Evolutionary conservation across 2,888 invertebrate genomes (phyloP), one percentile per base, ranked within the genome.

Genomic region (Drosophila fulvimacula): DNA sequence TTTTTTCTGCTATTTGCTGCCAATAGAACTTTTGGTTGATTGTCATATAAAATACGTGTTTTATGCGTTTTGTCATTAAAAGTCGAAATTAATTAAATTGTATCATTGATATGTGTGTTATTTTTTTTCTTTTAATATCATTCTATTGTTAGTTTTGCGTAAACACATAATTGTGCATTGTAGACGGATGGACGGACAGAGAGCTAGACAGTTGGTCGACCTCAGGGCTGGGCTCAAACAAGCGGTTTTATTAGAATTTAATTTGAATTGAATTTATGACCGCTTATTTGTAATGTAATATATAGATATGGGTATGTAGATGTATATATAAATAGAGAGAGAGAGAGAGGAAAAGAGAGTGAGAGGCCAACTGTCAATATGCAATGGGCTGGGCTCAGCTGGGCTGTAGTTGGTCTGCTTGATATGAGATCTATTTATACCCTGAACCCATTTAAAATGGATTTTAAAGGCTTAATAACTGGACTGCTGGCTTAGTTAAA

Each of bases 61-160:
- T 34, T 34, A 11, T 30, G 60, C 42, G 24, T 19, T 36, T 57
- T 64, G 64, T 71, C 60, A 60, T 72, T 72, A 68, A 73, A 69
- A 63, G 77, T 73, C 67, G 57, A 85, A 88, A 67, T 76, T 76
- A 86, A 77, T 84, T 76, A 85, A 88, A 80, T 74, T 69, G 73
- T 74, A 65, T 69, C 67, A 78, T 78, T 86, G 75, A 73, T 80
- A 78, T 76, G 3, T 1, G 10, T 1, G 17, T n/a, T 17, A 10
- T 10, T 5, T 11, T 46, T 2, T 48, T 46, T n/a, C 27, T 27
- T 2, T 74, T 69, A 77, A 10, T 74, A 73, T 76, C 71, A 71
- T 21, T 51, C 7, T 74, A 76, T 77, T 76, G 79, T 64, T 58
- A 75, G 60, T 58, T 70, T 63, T 57, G 48, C 72, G 65, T 65